Percentiles rank a stretch among this genome's conserved stretches.
These are phyloP conservation scores for Eucera pruinosa DNA, from an alignment of 2,888 invertebrate species.

Conservation along the genomic window DNA sequence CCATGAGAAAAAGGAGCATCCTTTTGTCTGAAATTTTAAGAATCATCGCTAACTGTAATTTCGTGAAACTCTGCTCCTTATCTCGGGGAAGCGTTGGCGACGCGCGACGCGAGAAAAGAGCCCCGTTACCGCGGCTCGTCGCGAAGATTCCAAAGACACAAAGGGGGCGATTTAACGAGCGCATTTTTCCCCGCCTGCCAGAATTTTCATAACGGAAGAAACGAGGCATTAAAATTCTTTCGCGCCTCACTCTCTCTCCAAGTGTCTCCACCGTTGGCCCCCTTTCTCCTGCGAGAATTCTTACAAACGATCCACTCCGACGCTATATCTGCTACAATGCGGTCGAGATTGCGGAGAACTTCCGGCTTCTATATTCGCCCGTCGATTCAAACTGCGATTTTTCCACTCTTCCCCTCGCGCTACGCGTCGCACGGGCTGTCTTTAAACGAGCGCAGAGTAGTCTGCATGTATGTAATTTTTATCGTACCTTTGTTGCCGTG, in stretches of 20 bases:
- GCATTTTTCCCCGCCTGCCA: conserved; percentile 56
- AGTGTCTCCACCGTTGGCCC: neutral
- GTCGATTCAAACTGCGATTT: conserved; percentile 60
- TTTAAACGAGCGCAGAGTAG: neutral
- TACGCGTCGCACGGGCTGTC: neutral
- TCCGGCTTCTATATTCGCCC: conserved; percentile 66
- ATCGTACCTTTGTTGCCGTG: too few relatives aligned
- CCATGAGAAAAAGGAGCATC: conserved; percentile 12
- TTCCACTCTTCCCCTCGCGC: conserved; percentile 14
- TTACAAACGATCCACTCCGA: conserved; percentile 66
- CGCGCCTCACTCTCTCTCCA: conserved; percentile 36
- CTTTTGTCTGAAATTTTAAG: conserved; percentile 49
- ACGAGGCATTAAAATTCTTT: conserved; percentile 68
- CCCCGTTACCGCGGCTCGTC: conserved; percentile 25
- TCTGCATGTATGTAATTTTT: neutral
- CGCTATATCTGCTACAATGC: conserved; percentile 64
- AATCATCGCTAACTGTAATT: conserved; percentile 57
- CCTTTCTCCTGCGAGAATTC: conserved; percentile 50
- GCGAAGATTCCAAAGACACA: conserved; percentile 50
- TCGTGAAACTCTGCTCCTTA: conserved; percentile 47
- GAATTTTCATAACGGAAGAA: conserved; percentile 65
- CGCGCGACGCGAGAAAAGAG: conserved; percentile 13
- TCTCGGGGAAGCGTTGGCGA: conserved; percentile 19
- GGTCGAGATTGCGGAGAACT: conserved; percentile 69
- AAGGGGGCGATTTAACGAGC: conserved; percentile 64